Evolutionary conservation across 1,140 invertebrate genomes (phyloP), one percentile per base, ranked within the genome.

Genomic region (Neodiprion virginianus): DNA sequence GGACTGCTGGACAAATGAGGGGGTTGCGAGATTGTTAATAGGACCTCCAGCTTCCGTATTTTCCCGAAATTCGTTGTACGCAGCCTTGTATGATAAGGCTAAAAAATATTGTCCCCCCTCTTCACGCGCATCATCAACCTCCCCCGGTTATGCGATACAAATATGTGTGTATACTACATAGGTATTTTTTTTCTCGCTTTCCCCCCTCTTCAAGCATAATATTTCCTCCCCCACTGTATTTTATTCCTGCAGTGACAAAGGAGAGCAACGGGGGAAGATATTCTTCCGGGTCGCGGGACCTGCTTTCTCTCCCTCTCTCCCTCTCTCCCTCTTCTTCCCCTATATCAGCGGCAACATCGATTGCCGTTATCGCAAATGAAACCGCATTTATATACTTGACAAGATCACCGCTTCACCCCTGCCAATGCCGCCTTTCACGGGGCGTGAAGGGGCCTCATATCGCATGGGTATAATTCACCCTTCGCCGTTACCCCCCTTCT

Each of bases 301-400:
- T 40, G 2, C 5, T 40, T 5, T 5, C 28, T 40, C 5, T 40
- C 28, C 28, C 28, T 40, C 28, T 28, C 28, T 5, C 28, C 5
- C 5, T 28, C 28, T 5, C 28, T 40, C 28, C 5, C 28, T 40
- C 28, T 40, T 40, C 28, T 3, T 40, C n/a, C 53, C 53, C n/a
- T 17, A 17, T 61, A 61, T 61, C 53, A 8, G 53, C n/a, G 53
- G 53, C 28, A 40, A 61, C n/a, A 61, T 61, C 53, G 53, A 61
- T 61, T 61, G 11, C 53, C 53, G 53, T 61, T 61, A 61, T 61
- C 53, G 53, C 53, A 61, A 61, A 61, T 61, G 53, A 61, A 17
- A 61, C 53, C 53, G n/a, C 53, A 61, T 61, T 61, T 5, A 61
- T 61, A 61, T 61, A 12, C 53, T 17, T 61, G 53, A 61, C 53